Conservation (phyloP, 2,113 vertebrate species). For the Diadophis punctatus region DNA sequence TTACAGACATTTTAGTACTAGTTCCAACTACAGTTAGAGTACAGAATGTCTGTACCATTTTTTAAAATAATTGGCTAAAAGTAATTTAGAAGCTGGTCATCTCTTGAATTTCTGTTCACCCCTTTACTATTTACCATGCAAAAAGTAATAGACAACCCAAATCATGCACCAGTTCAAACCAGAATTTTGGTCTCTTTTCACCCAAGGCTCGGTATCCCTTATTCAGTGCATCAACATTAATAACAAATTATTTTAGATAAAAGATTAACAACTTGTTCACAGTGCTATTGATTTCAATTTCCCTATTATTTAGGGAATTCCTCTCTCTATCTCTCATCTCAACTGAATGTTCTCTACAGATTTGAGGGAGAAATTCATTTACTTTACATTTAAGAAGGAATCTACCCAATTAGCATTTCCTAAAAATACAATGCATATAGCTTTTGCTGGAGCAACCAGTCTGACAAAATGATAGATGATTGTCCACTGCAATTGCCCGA, state of each 20-base stretch:
- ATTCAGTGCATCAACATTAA: conserved; percentile 4
- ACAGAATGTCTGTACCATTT: background rate
- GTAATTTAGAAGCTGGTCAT: background rate
- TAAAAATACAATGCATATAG: background rate
- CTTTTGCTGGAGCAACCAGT: conserved; percentile 22
- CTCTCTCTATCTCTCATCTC: conserved; percentile 13
- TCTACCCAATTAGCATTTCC: background rate
- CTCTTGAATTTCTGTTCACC: background rate
- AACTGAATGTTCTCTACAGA: background rate
- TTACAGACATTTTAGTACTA: background rate
- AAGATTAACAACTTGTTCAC: conserved; percentile 53
- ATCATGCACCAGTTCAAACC: background rate
- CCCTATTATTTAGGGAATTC: conserved; percentile 36
- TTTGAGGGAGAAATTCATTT: background rate
- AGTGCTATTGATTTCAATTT: conserved; percentile 49
- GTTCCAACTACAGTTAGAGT: background rate
- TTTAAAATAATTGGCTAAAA: background rate
- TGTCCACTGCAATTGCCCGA: background rate
- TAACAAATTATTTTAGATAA: conserved; percentile 33
- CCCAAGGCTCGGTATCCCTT: conserved; percentile 21
- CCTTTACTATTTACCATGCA: background rate
- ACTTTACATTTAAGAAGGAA: background rate
- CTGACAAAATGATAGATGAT: conserved; percentile 32
- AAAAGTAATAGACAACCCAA: background rate
- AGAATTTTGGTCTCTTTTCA: conserved; percentile 11